Evolutionary conservation across 1,140 invertebrate genomes (phyloP), one percentile per base, ranked within the genome.

Genomic region (Globodera ellingtonae): DNA sequence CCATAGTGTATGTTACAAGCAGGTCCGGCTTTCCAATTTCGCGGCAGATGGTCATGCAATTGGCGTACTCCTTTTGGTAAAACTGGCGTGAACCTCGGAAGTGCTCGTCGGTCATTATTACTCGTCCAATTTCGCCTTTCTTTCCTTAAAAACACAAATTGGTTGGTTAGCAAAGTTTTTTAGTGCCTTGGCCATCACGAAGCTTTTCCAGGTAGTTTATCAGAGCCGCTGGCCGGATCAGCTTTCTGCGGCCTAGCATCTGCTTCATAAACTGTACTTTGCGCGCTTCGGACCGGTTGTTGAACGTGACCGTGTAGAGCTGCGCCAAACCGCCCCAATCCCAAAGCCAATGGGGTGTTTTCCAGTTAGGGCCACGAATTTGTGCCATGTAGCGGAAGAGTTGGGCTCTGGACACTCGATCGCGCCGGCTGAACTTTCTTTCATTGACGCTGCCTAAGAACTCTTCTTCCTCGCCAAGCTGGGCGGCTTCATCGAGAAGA

Each of bases 381-480:
- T 21, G n/a, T 0, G 50, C 46, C 70, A 72, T 72, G 18, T 72
- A 72, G 10, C 70, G 46, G 6, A 72, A 48, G 50, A 48, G 21
- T n/a, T 72, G 70, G 0, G 15, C 15, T 6, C 70, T n/a, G 1
- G 70, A 72, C 18, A 72, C 70, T 2, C 46, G 46, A 21, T 72
- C 70, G 0, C 70, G 70, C 18, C 18, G 46, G 6, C 50, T 15
- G 46, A 48, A 52, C 6, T 18, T 6, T 13, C 46, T 13, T 7
- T 72, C 70, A 72, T 18, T 18, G 6, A 6, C n/a, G 15, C 10
- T 35, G 46, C 15, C 70, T n/a, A 72, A 4, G 21, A 72, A 72
- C n/a, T 72, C 70, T 21, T 72, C 15, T 1, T 52, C 70, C 24
- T 72, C 70, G 10, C 70, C 70, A 72, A 72, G 70, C 18, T 72